These are phyloP conservation scores for Tricholaema leucomelas DNA, from an alignment of 2,113 vertebrate species.

Conservation along the genomic window DNA sequence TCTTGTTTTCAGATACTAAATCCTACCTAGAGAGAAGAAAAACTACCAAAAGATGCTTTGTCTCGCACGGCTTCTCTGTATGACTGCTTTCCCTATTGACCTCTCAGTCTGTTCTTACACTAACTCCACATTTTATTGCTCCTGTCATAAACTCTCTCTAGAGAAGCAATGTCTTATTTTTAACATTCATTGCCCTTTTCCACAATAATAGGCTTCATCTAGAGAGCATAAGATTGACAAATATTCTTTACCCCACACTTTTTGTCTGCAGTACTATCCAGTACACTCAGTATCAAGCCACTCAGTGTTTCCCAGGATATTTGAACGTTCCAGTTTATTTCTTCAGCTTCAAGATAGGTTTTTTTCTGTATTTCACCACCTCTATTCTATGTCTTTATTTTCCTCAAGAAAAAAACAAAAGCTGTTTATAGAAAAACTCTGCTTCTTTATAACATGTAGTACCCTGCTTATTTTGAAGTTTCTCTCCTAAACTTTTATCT, in stretches of 20 bases:
- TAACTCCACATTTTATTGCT: neutral
- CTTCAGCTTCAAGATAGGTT: neutral
- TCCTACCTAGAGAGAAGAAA: neutral
- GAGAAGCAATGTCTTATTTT: constrained; percentile 1
- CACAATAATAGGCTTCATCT: neutral
- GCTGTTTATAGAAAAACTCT: neutral
- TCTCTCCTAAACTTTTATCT: neutral
- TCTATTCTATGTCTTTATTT: neutral
- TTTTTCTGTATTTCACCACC: neutral
- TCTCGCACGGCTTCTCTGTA: neutral
- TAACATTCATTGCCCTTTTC: neutral
- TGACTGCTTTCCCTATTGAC: neutral
- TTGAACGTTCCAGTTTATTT: neutral
- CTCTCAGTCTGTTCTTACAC: neutral
- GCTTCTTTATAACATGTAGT: neutral
- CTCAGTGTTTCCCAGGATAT: neutral
- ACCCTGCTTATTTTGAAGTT: neutral
- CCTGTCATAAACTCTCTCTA: neutral
- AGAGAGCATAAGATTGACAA: neutral
- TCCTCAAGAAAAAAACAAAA: neutral
- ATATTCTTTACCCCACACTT: neutral
- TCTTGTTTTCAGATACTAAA: neutral
- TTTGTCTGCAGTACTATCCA: neutral
- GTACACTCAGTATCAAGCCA: neutral
- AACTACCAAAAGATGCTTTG: neutral